Base-by-base conservation (phyloP, 64 coral and sea anemone genomes). In the Montipora foliosa region DNA sequence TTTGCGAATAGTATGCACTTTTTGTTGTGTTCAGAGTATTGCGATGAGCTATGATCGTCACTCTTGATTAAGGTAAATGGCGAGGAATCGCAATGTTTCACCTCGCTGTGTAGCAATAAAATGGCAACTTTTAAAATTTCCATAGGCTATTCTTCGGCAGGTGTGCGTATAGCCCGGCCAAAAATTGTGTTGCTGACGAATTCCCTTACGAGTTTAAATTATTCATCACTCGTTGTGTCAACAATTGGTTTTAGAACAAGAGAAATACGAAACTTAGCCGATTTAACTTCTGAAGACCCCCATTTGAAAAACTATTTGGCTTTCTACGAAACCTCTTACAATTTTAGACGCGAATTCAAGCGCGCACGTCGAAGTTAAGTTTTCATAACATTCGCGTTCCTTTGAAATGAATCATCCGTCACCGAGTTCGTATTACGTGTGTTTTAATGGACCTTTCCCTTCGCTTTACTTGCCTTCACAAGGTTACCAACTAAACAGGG, bases 161-260 rank as follows among this genome's bases (percentile, higher is more conserved):
- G 82, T 86, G 82, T 86, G 66, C 73, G 25, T 5, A 5, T 73
- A 73, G 69, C 20, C 14, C 15, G 82, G 44, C 37, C 46, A 6
- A 71, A 49, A 86, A 72, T 44, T 83, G 3, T 49, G 45, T 71
- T 7, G 44, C 19, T 86, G 82, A 17, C 82, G 66, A 86, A 47
- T 46, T 47, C 82, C 64, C 47, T 64, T 47, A 17, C 82, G 17
- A 66, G 44, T 52, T 47, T 86, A 19, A 86, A 86, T 86, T 49
- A 86, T 86, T 86, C 49, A 86, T 86, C 22, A 72, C 82, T 64
- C 82, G 44, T 86, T 86, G 64, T 84, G 82, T 71, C 62, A 86
- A 86, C 82, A 86, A 86, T 86, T 86, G 82, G 82, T 86, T 71
- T 86, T 70, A 49, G 19, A 86, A 50, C 17, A 68, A 86, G 82